phyloP scores from a whole-genome alignment of 2,888 invertebrate genomes.

The Drosophila fulvimacula region DNA sequence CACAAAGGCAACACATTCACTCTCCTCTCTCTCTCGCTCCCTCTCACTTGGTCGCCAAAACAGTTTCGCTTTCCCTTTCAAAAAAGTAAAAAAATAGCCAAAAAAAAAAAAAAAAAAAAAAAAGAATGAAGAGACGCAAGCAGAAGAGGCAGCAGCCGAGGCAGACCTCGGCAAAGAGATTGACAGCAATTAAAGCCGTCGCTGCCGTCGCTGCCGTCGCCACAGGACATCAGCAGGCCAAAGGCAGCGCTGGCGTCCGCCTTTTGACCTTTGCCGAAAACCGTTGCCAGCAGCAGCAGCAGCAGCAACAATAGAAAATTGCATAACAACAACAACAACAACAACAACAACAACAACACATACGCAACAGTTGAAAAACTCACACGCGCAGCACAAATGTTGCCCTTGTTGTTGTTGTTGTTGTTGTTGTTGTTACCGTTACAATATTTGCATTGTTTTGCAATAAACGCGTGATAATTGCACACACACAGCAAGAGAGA shows the following conservation, averaged over 20 bases:
- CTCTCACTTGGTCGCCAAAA: conserved; percentile 20
- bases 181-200: conserved; percentile 69
- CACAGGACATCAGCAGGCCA: conserved; percentile 54
- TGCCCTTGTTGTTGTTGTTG: conserved; percentile 28
- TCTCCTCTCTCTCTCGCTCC: conserved; percentile 9
- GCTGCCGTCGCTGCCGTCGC: conserved; percentile 39
- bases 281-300: conserved; percentile 23
- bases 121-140: background rate
- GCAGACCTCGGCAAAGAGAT: conserved; percentile 42
- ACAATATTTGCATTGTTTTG: conserved; percentile 78
- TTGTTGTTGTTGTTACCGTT: conserved; percentile 33
- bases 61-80: conserved; percentile 12
- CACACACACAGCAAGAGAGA: conserved; percentile 25
- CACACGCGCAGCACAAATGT: conserved; percentile 27
- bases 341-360: conserved; percentile 25
- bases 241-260: conserved; percentile 23
- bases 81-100: background rate
- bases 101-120: conserved; percentile 9
- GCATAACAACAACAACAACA: conserved; percentile 22
- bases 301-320: conserved; percentile 17
- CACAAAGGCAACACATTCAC: conserved; percentile 42
- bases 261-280: conserved; percentile 66
- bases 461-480: conserved; percentile 76
- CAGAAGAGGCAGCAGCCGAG: background rate
- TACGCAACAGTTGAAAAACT: conserved; percentile 54